A percentile compares a stretch with the other conserved stretches of the same genome.
Evolutionary conservation across 2,797 vertebrate genomes (phyloP).

Genomic region (Enteromius thamalakanensis): DNA sequence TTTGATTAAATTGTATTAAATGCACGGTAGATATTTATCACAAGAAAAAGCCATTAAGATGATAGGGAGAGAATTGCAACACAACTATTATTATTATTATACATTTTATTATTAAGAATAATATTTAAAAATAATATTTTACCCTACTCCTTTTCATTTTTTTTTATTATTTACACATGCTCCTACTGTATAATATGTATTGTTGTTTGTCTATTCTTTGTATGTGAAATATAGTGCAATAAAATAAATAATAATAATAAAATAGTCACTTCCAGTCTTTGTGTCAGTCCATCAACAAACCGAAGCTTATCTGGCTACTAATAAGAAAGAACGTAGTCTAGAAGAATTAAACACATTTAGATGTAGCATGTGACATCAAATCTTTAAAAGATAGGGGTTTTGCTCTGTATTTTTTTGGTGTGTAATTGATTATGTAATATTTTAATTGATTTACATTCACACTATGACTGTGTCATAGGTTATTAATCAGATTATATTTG

Average conservation of each 20-base stretch:
- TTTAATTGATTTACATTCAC: background rate
- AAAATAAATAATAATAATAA: background rate
- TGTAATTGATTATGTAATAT: too few species aligned
- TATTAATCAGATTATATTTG: background rate
- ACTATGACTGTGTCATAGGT: background rate
- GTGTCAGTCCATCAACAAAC: background rate
- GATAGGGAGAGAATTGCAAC: background rate
- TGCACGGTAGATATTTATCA: background rate
- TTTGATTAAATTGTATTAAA: background rate
- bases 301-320: background rate
- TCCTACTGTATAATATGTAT: background rate
- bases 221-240: background rate
- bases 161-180: background rate
- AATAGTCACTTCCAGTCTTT: background rate
- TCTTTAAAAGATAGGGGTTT: background rate
- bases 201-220: background rate
- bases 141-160: background rate
- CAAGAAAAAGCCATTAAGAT: background rate
- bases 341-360: background rate
- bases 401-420: too few species aligned
- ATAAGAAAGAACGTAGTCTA: background rate
- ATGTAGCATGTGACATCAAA: background rate
- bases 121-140: background rate
- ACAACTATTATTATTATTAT: background rate
- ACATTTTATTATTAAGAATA: background rate